phyloP scores from a whole-genome alignment of 2,797 vertebrate genomes.

The Aeoliscus strigatus region DNA sequence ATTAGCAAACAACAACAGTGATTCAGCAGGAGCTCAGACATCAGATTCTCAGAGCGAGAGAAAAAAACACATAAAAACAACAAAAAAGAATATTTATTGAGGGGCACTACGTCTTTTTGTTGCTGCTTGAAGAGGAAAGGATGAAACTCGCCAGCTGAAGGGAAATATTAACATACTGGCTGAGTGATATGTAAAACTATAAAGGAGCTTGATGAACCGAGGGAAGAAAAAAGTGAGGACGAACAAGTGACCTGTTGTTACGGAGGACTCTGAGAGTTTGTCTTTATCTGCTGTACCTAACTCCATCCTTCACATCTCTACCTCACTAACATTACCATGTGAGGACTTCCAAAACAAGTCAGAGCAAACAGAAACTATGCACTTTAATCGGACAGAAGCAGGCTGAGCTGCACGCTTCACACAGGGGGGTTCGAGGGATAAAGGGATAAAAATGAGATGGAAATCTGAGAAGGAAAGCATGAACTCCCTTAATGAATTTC shows the following conservation, averaged over 20 bases:
- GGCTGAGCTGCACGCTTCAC: slow-evolving; percentile 13
- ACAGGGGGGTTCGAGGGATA: too few species aligned
- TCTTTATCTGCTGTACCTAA: too few species aligned
- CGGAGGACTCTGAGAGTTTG: too few species aligned
- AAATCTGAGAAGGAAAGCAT: slow-evolving; percentile 17
- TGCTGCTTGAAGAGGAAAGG: slow-evolving; percentile 30
- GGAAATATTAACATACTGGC: too few species aligned
- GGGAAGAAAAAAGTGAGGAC: too few species aligned
- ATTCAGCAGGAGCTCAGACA: slow-evolving; percentile 49
- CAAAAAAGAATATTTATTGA: slow-evolving; percentile 74
- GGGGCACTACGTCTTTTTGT: slow-evolving; percentile 45
- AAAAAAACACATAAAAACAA: slow-evolving; percentile 6
- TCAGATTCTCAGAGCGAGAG: slow-evolving; percentile 13
- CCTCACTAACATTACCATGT: slow-evolving; percentile 1
- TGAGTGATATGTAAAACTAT: too few species aligned
- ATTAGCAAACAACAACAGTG: slow-evolving; percentile 36
- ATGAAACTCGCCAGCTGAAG: slow-evolving; percentile 9
- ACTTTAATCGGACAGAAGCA: slow-evolving; percentile 10
- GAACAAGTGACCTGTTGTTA: too few species aligned
- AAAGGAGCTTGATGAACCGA: too few species aligned
- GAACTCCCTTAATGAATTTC: slow-evolving; percentile 34
- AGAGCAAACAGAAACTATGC: slow-evolving; percentile 11
- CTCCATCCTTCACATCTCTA: slow-evolving; percentile 1
- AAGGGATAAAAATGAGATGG: slow-evolving; percentile 21
- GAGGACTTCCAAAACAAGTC: slow-evolving; percentile 32